A percentile compares a stretch with the other conserved stretches of the same genome.
These are phyloP conservation scores for Xylota sylvarum DNA, from an alignment of 2,888 invertebrate species.

Conservation along the genomic window DNA sequence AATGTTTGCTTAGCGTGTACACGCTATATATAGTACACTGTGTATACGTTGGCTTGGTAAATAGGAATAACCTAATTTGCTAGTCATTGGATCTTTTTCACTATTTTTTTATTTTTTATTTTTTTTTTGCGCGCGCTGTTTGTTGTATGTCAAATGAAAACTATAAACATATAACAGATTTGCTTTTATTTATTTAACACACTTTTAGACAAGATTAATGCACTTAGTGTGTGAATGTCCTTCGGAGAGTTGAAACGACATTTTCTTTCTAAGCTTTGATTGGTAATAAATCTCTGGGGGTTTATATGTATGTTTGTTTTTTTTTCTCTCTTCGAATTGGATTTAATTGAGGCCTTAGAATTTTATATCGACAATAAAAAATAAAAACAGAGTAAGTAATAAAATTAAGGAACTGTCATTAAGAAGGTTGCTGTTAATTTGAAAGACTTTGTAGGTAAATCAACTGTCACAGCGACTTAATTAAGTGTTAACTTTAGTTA, in stretches of 20 bases:
- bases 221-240: conserved; percentile 59
- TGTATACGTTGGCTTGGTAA: conserved; percentile 49
- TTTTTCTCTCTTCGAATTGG: conserved; percentile 30
- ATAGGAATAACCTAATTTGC: conserved; percentile 75
- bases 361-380: conserved; percentile 44
- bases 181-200: conserved; percentile 67
- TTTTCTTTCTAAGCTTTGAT: conserved; percentile 40
- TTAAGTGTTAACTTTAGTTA: conserved; percentile 4
- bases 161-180: conserved; percentile 42
- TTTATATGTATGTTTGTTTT: conserved; percentile 7
- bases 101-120: conserved; percentile 29
- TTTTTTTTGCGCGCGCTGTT: conserved; percentile 10
- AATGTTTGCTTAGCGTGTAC: conserved; percentile 71
- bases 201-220: conserved; percentile 57
- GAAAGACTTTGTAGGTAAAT: conserved; percentile 24
- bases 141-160: conserved; percentile 51
- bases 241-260: conserved; percentile 40
- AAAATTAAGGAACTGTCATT: conserved; percentile 26
- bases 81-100: conserved; percentile 63
- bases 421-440: conserved; percentile 1
- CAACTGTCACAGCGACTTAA: conserved; percentile 30
- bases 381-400: neutral
- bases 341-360: conserved; percentile 46
- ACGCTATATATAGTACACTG: conserved; percentile 37
- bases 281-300: conserved; percentile 67